Percentiles rank a stretch among this genome's conserved stretches.
These are phyloP conservation scores for Conus betulinus DNA, from an alignment of 1,140 invertebrate genomes.

Conservation along the genomic window DNA sequence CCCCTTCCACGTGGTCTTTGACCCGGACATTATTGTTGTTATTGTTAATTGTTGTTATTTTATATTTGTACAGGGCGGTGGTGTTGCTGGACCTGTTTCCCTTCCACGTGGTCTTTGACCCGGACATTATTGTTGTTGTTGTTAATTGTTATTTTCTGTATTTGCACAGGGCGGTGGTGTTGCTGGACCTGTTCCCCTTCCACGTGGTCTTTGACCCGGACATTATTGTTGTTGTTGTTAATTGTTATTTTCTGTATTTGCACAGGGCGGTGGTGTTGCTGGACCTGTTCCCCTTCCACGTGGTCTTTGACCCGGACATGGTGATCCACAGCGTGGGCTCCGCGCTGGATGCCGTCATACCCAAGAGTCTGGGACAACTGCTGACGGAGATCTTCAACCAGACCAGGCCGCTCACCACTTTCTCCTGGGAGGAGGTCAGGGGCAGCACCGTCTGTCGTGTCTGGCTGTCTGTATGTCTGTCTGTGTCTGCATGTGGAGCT, in stretches of 20 bases:
- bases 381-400: slow-evolving; percentile 93
- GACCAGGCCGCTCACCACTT: slow-evolving; percentile 91
- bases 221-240: no score
- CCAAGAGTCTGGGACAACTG: slow-evolving; percentile 84
- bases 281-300: slow-evolving; percentile 98
- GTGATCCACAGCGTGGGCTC: slow-evolving; percentile 89
- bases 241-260: background rate
- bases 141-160: no score
- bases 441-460: background rate
- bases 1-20: no score
- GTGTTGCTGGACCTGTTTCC: slow-evolving; percentile 98
- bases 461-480: background rate
- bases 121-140: no score
- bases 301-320: slow-evolving; percentile 96
- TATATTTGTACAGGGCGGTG: no score
- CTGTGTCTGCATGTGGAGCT: no score
- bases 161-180: no score
- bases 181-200: no score
- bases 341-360: slow-evolving; percentile 92
- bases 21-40: no score
- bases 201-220: no score
- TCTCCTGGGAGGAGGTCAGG: slow-evolving; percentile 94
- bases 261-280: slow-evolving; percentile 87
- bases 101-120: slow-evolving; percentile 96
- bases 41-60: no score